Conservation (phyloP, 2,888 invertebrate genomes). For the Seira musarum region DNA sequence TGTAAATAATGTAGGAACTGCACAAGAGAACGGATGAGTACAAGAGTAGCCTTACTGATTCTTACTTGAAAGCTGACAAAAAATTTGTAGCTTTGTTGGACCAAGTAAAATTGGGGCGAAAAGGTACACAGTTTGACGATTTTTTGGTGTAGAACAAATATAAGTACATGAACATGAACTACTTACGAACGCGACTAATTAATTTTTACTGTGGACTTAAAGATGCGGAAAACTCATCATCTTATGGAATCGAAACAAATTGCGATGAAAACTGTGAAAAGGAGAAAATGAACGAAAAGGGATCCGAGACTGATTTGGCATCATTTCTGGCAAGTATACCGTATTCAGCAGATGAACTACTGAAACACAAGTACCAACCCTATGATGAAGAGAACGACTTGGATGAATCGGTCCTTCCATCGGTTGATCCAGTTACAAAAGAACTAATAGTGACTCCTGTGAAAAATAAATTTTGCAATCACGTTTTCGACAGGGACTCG, state of each 20-base stretch:
- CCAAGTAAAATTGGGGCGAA: constrained; percentile 55
- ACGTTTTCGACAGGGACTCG: constrained; percentile 64
- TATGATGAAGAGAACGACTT: constrained; percentile 55
- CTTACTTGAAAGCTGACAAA: constrained; percentile 38
- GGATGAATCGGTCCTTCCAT: constrained; percentile 60
- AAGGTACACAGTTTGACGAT: constrained; percentile 25
- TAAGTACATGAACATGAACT: too few species aligned
- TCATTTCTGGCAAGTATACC: constrained; percentile 29
- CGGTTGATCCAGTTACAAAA: constrained; percentile 63
- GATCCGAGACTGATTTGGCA: constrained; percentile 9
- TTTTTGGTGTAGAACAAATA: background rate
- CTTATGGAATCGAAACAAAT: background rate
- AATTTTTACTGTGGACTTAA: too few species aligned
- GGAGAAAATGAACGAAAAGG: background rate
- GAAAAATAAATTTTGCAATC: constrained; percentile 63
- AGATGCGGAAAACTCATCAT: background rate
- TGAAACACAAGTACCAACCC: constrained; percentile 13
- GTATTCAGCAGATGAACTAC: constrained; percentile 17
- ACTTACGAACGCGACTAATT: too few species aligned
- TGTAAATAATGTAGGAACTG: constrained; percentile 49
- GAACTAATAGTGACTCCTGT: constrained; percentile 56
- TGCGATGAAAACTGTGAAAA: constrained; percentile 6
- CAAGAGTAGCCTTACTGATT: constrained; percentile 52
- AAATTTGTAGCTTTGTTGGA: constrained; percentile 53
- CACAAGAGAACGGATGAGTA: constrained; percentile 48